phyloP scores from a whole-genome alignment of 2,888 invertebrate species.

The Apantesis nais region DNA sequence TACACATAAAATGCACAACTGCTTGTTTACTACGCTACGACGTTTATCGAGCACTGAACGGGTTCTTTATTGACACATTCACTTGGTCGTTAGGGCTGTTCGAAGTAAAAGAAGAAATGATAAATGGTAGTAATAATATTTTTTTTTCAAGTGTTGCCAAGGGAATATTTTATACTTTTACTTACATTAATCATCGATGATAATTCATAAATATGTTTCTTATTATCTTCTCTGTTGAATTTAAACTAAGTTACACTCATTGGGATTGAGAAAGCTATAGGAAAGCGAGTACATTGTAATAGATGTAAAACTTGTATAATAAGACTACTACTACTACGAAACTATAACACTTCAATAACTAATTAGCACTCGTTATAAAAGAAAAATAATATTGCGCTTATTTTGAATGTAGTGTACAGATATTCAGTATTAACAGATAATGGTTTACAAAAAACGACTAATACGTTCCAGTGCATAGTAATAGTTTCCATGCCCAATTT shows the following conservation, averaged over 20 bases:
- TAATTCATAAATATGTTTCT: too few species aligned
- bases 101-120: constrained; percentile 6
- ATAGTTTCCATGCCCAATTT: neutral
- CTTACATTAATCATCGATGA: neutral
- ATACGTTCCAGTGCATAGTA: neutral
- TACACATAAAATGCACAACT: constrained; percentile 76
- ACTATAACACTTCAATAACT: too few species aligned
- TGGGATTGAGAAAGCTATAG: too few species aligned
- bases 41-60: constrained; percentile 72
- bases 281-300: too few species aligned
- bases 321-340: too few species aligned
- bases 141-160: neutral
- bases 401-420: neutral
- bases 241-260: too few species aligned
- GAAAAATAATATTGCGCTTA: neutral
- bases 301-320: too few species aligned
- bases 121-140: neutral
- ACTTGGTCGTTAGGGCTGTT: constrained; percentile 58
- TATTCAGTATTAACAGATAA: neutral
- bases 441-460: neutral
- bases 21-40: constrained; percentile 68
- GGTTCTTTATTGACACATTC: constrained; percentile 73
- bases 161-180: neutral
- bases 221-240: too few species aligned
- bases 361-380: too few species aligned